A percentile compares a stretch with the other conserved stretches of the same genome.
phyloP scores from a whole-genome alignment of 1,140 invertebrate genomes.

The Maconellicoccus hirsutus region DNA sequence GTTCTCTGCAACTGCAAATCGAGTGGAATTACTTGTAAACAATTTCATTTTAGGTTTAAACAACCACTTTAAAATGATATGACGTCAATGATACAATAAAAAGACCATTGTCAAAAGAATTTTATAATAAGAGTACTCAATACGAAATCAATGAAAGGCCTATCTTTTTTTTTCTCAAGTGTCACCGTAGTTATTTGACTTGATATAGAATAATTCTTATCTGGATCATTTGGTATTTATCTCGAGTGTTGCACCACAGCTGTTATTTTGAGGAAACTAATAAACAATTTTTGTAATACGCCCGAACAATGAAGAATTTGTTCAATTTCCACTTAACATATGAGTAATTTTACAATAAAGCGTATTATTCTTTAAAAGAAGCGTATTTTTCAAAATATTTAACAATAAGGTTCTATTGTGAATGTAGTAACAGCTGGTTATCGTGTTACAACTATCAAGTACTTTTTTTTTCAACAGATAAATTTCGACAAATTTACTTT shows the following conservation, averaged over 20 bases:
- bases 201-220: not conserved
- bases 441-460: too few species aligned
- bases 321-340: not conserved
- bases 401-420: too few species aligned
- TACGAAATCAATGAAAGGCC: not conserved
- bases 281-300: not conserved
- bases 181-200: not conserved
- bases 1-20: not conserved
- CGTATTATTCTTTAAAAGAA: too few species aligned
- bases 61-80: not conserved
- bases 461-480: too few species aligned
- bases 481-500: too few species aligned
- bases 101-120: not conserved
- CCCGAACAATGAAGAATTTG: not conserved
- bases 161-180: not conserved
- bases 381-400: too few species aligned
- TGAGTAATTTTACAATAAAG: too few species aligned
- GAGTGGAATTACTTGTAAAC: not conserved
- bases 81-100: not conserved
- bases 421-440: too few species aligned
- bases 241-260: not conserved
- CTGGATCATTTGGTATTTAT: not conserved
- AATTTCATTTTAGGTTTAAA: not conserved
- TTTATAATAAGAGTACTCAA: not conserved
- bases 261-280: conserved; percentile 2